Percentiles rank a stretch among this genome's conserved stretches.
Conservation (phyloP, 2,888 invertebrate species). For the Matsumyia berberina region DNA sequence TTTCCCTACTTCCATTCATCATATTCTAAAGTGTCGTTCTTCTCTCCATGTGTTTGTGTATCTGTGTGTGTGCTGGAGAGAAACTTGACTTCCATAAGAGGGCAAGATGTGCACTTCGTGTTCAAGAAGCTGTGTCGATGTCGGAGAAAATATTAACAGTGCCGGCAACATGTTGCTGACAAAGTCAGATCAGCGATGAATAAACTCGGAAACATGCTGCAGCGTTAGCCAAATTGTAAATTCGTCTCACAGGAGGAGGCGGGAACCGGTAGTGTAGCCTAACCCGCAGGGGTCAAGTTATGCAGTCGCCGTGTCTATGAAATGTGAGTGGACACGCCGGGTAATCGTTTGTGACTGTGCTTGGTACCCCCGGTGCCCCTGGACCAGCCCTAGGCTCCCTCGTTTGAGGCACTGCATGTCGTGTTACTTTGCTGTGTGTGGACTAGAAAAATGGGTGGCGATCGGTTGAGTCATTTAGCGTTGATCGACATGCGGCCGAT, state of each 20-base stretch:
- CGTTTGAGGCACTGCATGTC: not conserved
- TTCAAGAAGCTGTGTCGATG: slow-evolving; percentile 46
- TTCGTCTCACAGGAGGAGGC: slow-evolving; percentile 7
- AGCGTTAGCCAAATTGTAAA: slow-evolving; percentile 37
- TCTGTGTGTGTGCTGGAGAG: slow-evolving; percentile 27
- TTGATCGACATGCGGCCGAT: slow-evolving; percentile 75
- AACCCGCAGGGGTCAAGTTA: slow-evolving; percentile 73
- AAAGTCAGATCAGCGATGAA: slow-evolving; percentile 40
- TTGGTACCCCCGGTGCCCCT: slow-evolving; percentile 6
- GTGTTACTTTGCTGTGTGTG: slow-evolving; percentile 24
- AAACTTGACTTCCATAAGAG: slow-evolving; percentile 69
- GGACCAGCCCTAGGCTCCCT: slow-evolving; percentile 11
- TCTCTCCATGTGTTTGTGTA: slow-evolving; percentile 1
- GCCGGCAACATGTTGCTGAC: slow-evolving; percentile 67
- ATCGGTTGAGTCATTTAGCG: slow-evolving; percentile 71
- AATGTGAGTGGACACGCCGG: slow-evolving; percentile 49
- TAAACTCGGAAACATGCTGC: slow-evolving; percentile 58
- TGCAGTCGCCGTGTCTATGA: slow-evolving; percentile 69
- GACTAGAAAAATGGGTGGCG: slow-evolving; percentile 65
- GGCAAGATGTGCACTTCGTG: slow-evolving; percentile 42
- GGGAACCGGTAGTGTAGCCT: slow-evolving; percentile 32
- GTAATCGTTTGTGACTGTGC: slow-evolving; percentile 27
- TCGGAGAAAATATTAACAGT: slow-evolving; percentile 8
- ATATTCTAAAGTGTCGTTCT: not conserved
- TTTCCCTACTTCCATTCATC: slow-evolving; percentile 56